These are phyloP conservation scores for Mus caroli DNA, from an alignment of 2,797 vertebrate species.

Conservation along the genomic window DNA sequence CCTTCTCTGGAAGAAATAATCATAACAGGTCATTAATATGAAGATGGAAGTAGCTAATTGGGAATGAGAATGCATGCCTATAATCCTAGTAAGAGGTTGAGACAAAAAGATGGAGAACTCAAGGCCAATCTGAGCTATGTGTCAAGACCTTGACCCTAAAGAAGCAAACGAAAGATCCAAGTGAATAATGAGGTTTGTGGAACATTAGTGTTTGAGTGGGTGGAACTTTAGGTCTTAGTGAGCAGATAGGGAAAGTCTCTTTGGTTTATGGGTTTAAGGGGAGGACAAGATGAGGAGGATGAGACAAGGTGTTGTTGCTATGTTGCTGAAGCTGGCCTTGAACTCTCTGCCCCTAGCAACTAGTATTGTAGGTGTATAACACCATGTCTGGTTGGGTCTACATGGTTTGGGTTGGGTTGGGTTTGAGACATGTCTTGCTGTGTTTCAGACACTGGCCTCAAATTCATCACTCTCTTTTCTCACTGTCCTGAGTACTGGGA, in stretches of 20 bases:
- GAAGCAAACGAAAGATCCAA: neutral
- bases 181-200: constrained; percentile 28
- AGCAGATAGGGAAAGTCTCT: constrained; percentile 24
- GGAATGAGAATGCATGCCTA: neutral
- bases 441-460: neutral
- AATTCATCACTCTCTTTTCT: neutral
- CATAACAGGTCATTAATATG: constrained; percentile 28
- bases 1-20: constrained; percentile 51
- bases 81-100: neutral
- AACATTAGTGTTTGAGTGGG: constrained; percentile 17
- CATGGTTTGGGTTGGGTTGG: neutral
- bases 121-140: neutral
- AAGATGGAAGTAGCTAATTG: neutral
- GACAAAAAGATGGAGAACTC: neutral
- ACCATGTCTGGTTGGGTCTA: too few relatives aligned
- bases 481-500: neutral
- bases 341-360: neutral
- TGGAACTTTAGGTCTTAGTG: constrained; percentile 39
- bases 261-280: neutral
- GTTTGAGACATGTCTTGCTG: neutral
- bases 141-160: neutral
- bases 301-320: neutral
- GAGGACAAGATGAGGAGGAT: neutral
- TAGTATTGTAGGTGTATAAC: neutral
- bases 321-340: neutral